phyloP scores from a whole-genome alignment of 2,888 invertebrate genomes.

The Branchellion lobata region DNA sequence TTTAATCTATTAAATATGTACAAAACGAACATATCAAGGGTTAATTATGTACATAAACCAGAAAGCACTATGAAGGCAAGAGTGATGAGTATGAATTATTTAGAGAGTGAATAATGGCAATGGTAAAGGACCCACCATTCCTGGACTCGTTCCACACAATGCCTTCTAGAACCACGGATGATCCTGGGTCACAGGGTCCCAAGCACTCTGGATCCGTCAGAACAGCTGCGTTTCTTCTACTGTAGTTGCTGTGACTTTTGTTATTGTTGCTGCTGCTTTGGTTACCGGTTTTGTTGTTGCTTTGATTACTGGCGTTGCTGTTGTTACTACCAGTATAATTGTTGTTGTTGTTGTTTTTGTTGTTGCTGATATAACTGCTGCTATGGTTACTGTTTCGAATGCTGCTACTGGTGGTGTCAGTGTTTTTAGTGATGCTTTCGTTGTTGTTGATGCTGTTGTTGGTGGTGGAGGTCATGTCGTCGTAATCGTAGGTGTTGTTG shows the following conservation, averaged over 20 bases:
- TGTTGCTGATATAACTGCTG: background rate
- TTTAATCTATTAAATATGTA: no score
- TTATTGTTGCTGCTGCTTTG: background rate
- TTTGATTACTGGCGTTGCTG: background rate
- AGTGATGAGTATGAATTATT: no score
- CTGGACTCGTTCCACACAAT: slow-evolving; percentile 99
- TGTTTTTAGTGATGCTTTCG: background rate
- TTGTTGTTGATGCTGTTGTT: background rate
- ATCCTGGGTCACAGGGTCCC: slow-evolving; percentile 96
- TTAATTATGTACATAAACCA: no score
- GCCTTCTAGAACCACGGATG: slow-evolving; percentile 91
- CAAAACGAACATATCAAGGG: no score
- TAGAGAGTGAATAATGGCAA: no score
- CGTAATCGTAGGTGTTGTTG: background rate
- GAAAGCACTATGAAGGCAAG: no score
- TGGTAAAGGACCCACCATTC: slow-evolving; percentile 62
- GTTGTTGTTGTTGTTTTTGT: background rate
- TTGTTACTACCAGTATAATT: background rate
- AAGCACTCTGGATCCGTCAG: slow-evolving; percentile 94
- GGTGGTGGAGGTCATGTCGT: background rate
- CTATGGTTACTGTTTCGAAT: background rate
- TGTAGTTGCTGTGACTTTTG: background rate
- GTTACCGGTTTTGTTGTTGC: background rate
- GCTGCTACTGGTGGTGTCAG: background rate
- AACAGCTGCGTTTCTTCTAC: slow-evolving; percentile 75